These are phyloP conservation scores for Leptodactylus fuscus DNA, from an alignment of 2,113 vertebrate genomes.

Conservation along the genomic window DNA sequence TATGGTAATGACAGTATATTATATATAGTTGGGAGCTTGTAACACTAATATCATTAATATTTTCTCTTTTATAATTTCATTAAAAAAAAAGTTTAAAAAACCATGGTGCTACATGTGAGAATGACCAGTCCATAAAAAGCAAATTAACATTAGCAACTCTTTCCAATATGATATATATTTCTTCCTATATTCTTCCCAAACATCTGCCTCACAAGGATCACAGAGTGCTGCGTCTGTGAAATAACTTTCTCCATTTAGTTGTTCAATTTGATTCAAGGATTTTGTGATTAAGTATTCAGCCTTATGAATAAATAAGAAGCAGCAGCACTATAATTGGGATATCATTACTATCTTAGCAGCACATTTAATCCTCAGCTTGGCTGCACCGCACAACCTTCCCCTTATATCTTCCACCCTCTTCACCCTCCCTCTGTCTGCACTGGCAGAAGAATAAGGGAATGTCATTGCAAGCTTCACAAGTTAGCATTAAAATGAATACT, in stretches of 20 bases:
- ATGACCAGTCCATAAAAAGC: conserved; percentile 1
- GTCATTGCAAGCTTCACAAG: conserved; percentile 82
- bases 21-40: no score
- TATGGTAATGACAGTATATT: no score
- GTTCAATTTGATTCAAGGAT: conserved; percentile 74
- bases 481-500: conserved; percentile 94
- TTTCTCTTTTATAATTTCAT: no score
- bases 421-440: conserved; percentile 49
- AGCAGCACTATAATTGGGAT: conserved; percentile 71
- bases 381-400: conserved; percentile 78
- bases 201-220: conserved; percentile 63
- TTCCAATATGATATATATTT: conserved; percentile 28
- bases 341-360: conserved; percentile 73
- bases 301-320: conserved; percentile 77
- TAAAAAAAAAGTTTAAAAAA: no score
- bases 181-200: conserved; percentile 42
- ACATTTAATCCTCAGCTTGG: conserved; percentile 75
- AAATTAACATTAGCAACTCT: neutral
- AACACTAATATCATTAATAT: no score
- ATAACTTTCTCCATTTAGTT: conserved; percentile 76
- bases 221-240: conserved; percentile 65
- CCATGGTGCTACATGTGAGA: neutral
- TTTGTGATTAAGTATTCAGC: conserved; percentile 78
- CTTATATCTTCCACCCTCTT: conserved; percentile 67
- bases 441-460: conserved; percentile 69